A percentile compares a stretch with the other conserved stretches of the same genome.
These are phyloP conservation scores for Gopherus flavomarginatus DNA, from an alignment of 2,113 vertebrate species.

Conservation along the genomic window DNA sequence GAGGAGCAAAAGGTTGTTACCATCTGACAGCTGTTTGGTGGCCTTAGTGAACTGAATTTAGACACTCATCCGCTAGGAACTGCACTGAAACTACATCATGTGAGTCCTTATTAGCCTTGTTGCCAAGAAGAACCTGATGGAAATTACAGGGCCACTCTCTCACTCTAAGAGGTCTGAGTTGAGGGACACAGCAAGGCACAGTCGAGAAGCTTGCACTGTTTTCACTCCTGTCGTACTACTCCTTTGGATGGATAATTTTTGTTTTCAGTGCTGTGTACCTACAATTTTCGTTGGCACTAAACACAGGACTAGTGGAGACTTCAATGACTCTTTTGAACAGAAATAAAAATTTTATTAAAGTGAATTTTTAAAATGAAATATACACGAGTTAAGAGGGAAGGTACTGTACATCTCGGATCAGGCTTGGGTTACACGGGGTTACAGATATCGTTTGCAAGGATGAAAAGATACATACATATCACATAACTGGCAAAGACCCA, in stretches of 20 bases:
- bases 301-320: neutral
- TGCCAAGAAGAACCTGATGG: neutral
- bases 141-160: neutral
- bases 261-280: neutral
- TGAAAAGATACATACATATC: too few species aligned
- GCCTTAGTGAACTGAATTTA: neutral
- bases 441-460: too few species aligned
- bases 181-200: neutral
- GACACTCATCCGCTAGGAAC: neutral
- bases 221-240: neutral
- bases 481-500: too few species aligned
- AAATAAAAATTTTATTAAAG: too few species aligned
- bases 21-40: neutral
- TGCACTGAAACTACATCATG: fast-evolving
- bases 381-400: too few species aligned
- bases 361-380: too few species aligned
- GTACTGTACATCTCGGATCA: too few species aligned
- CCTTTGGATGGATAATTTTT: neutral
- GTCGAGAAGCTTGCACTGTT: neutral
- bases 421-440: too few species aligned
- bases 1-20: neutral
- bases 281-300: neutral
- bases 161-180: neutral
- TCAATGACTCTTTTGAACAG: neutral
- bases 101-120: neutral